These are phyloP conservation scores for Gerris buenoi DNA, from an alignment of 1,140 invertebrate species.

Conservation along the genomic window DNA sequence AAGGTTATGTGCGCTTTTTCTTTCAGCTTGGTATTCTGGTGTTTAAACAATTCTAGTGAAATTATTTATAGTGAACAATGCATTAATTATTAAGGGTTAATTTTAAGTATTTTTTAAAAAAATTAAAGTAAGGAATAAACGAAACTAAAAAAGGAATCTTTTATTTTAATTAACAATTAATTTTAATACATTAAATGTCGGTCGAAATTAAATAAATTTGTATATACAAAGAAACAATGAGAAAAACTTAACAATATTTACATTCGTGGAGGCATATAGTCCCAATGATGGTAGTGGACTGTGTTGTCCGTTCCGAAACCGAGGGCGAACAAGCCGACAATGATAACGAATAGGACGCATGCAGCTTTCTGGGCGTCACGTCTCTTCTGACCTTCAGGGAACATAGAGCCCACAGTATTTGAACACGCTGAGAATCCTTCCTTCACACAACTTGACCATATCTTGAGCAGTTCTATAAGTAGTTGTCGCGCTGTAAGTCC, in stretches of 20 bases:
- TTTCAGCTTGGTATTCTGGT: neutral
- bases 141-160: neutral
- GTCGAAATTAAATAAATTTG: neutral
- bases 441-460: slow-evolving; percentile 13
- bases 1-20: no score
- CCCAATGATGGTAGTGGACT: slow-evolving; percentile 65
- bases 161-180: neutral
- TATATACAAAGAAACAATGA: slow-evolving; percentile 4
- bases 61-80: neutral
- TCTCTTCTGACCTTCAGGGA: slow-evolving; percentile 36
- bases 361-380: slow-evolving; percentile 51
- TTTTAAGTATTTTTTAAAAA: neutral
- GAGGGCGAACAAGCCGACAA: slow-evolving; percentile 52
- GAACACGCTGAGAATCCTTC: slow-evolving; percentile 10
- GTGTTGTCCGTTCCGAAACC: slow-evolving; percentile 46
- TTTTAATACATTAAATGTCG: neutral
- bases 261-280: slow-evolving; percentile 39
- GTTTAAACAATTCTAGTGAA: neutral
- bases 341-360: slow-evolving; percentile 54
- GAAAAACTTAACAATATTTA: slow-evolving; percentile 8
- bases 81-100: neutral
- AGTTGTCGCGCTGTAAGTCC: slow-evolving; percentile 11
- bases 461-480: slow-evolving; percentile 12
- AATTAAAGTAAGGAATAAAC: neutral
- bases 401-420: slow-evolving; percentile 14